A percentile compares a stretch with the other conserved stretches of the same genome.
Evolutionary conservation across 2,797 vertebrate genomes (phyloP).

Genomic region (Diglossa cyanea): DNA sequence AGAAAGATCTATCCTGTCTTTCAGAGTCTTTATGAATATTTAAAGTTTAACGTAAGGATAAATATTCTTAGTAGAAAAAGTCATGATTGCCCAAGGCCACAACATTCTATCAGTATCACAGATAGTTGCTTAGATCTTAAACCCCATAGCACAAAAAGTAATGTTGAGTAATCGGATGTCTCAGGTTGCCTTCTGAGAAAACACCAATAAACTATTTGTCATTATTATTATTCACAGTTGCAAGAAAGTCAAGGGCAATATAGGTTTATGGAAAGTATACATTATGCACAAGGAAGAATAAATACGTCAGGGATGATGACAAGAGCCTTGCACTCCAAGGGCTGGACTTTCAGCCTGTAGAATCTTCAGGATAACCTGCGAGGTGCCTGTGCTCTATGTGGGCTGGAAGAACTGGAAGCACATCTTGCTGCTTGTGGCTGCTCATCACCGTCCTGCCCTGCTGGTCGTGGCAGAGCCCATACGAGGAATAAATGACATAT

Average conservation of each 20-base stretch:
- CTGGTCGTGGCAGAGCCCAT: rapidly evolving
- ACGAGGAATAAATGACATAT: background rate
- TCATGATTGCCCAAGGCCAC: background rate
- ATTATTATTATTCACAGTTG: background rate
- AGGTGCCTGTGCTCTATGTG: background rate
- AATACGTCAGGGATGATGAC: background rate
- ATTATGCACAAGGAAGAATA: background rate
- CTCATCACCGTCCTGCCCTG: background rate
- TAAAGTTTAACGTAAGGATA: constrained; percentile 6
- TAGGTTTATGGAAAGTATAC: background rate
- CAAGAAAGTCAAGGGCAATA: background rate
- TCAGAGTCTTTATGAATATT: background rate
- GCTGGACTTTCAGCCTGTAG: background rate
- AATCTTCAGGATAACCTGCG: background rate
- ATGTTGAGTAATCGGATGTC: background rate
- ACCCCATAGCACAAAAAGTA: background rate
- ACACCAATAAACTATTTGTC: background rate
- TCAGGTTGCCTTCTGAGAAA: background rate
- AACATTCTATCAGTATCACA: background rate
- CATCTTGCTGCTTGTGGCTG: background rate
- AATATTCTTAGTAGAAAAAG: constrained; percentile 12
- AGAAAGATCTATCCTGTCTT: background rate
- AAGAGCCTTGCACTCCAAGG: rapidly evolving
- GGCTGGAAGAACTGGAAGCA: background rate
- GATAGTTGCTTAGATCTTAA: background rate